A percentile compares a stretch with the other conserved stretches of the same genome.
Conservation (phyloP, 2,113 vertebrate genomes). For the Brachypteracias leptosomus region DNA sequence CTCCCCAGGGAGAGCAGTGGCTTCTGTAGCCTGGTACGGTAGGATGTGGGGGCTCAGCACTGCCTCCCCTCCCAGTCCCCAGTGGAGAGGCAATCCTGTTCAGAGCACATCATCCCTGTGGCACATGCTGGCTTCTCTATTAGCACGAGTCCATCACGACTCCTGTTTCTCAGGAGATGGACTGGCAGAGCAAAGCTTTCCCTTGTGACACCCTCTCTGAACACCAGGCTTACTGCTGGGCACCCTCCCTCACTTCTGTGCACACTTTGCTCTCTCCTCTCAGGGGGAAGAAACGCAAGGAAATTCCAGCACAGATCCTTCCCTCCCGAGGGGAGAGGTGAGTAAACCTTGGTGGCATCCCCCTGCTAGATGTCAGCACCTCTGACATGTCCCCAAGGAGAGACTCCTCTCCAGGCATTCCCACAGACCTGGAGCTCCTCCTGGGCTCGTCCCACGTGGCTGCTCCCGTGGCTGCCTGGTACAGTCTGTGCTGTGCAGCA, state of each 20-base stretch:
- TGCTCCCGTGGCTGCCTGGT: background rate
- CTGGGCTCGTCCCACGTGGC: background rate
- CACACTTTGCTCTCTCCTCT: background rate
- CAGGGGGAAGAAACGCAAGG: slow-evolving; percentile 79
- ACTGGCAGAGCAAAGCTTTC: slow-evolving; percentile 27
- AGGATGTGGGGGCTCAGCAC: background rate
- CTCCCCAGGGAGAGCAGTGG: slow-evolving; percentile 35
- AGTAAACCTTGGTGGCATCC: background rate
- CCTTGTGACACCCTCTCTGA: background rate
- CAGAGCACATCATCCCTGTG: slow-evolving; percentile 12
- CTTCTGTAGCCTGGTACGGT: background rate
- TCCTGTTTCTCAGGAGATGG: slow-evolving; percentile 50
- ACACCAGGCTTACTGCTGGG: background rate
- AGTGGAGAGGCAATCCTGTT: slow-evolving; percentile 43
- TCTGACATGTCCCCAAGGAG: background rate
- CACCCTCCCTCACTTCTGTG: background rate
- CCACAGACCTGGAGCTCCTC: background rate
- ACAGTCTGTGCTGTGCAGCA: background rate
- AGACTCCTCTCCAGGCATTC: background rate
- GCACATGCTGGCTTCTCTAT: slow-evolving; percentile 38
- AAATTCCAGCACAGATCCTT: slow-evolving; percentile 74
- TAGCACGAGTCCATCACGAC: background rate
- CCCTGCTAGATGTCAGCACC: background rate
- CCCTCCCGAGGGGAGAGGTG: slow-evolving; percentile 77
- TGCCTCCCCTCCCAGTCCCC: slow-evolving; percentile 7